phyloP scores from a whole-genome alignment of 2,888 invertebrate genomes.

The Ptychoptera contaminata region DNA sequence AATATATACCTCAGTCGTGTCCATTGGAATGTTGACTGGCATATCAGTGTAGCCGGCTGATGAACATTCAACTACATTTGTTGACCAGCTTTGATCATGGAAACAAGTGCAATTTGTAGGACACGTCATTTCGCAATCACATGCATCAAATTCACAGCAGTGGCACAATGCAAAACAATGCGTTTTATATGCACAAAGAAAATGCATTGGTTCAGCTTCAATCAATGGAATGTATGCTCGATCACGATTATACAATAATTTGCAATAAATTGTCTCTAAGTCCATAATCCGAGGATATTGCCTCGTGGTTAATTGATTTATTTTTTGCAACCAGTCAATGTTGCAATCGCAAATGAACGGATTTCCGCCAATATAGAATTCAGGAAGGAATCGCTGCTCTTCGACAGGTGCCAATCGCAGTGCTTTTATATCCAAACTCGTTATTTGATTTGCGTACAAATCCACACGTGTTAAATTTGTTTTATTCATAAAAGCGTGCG shows the following conservation, averaged over 20 bases:
- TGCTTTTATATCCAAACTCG: slow-evolving; percentile 78
- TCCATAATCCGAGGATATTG: slow-evolving; percentile 87
- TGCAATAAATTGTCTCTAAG: slow-evolving; percentile 77
- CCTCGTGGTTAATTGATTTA: slow-evolving; percentile 69
- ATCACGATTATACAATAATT: slow-evolving; percentile 69
- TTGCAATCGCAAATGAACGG: slow-evolving; percentile 91
- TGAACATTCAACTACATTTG: slow-evolving; percentile 85
- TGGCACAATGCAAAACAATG: slow-evolving; percentile 90
- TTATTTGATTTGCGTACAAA: slow-evolving; percentile 82
- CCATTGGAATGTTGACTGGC: slow-evolving; percentile 84
- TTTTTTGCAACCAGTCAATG: slow-evolving; percentile 88
- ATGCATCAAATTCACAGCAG: slow-evolving; percentile 93
- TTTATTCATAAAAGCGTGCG: slow-evolving; percentile 80
- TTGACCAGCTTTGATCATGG: slow-evolving; percentile 86
- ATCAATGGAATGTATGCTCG: slow-evolving; percentile 70
- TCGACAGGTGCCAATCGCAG: slow-evolving; percentile 67
- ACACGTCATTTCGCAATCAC: slow-evolving; percentile 95
- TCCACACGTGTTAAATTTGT: slow-evolving; percentile 79
- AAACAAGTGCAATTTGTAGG: slow-evolving; percentile 88
- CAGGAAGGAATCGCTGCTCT: slow-evolving; percentile 59
- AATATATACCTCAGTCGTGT: slow-evolving; percentile 85
- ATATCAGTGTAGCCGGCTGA: slow-evolving; percentile 63
- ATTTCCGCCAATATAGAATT: slow-evolving; percentile 87
- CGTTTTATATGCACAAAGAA: slow-evolving; percentile 80
- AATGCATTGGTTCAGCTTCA: slow-evolving; percentile 76